phyloP scores from a whole-genome alignment of 2,113 vertebrate species.

The Choloepus hoffmanni region DNA sequence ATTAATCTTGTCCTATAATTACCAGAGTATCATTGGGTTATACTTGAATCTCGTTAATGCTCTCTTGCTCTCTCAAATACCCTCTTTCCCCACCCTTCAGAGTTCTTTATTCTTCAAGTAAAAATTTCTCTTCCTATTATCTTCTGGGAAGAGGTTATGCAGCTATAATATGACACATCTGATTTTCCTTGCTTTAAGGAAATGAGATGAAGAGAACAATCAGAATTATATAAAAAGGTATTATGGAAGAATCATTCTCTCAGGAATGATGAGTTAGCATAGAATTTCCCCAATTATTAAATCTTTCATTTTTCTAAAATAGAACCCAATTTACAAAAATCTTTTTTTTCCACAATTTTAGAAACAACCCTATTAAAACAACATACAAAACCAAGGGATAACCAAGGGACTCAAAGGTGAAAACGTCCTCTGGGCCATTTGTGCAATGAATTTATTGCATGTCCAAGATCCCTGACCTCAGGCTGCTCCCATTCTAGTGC shows the following conservation, averaged over 20 bases:
- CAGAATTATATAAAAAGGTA: not conserved
- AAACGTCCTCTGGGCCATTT: not conserved
- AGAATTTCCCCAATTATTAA: not conserved
- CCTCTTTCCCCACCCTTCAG: not conserved
- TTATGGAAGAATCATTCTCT: not conserved
- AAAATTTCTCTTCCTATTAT: not conserved
- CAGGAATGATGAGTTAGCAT: not conserved
- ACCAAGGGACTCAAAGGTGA: not conserved
- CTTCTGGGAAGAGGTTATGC: not conserved
- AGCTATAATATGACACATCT: not conserved
- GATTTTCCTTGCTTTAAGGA: constrained; percentile 11
- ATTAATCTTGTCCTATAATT: not conserved
- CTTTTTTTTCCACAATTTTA: not conserved
- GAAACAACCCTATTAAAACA: not conserved
- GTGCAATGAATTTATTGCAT: not conserved
- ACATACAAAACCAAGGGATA: not conserved
- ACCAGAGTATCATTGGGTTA: not conserved
- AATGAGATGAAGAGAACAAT: not conserved
- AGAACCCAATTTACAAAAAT: constrained; percentile 22
- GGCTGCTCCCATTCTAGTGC: not conserved
- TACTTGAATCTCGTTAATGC: not conserved
- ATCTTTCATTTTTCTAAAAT: not conserved
- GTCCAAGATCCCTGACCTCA: not conserved
- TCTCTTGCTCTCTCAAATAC: not conserved
- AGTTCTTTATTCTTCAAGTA: constrained; percentile 27